These are phyloP conservation scores for Mystacides longicornis DNA, from an alignment of 2,888 invertebrate species.

Conservation along the genomic window DNA sequence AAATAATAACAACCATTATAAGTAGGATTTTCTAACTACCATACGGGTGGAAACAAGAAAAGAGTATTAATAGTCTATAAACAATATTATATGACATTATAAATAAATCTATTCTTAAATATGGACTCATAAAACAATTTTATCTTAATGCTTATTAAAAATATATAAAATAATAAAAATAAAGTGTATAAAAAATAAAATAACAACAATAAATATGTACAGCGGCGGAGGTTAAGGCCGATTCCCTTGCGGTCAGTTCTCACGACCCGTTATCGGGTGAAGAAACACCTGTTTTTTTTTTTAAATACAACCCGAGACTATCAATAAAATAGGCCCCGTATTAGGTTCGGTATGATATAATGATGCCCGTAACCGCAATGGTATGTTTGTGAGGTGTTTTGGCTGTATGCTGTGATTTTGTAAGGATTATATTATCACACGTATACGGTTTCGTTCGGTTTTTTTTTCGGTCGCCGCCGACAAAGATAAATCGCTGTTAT, in stretches of 20 bases:
- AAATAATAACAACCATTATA: neutral
- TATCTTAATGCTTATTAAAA: constrained; percentile 2
- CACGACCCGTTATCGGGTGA: constrained; percentile 1
- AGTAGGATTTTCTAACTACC: too few species aligned
- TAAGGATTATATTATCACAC: too few species aligned
- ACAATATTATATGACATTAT: neutral
- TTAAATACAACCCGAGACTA: neutral
- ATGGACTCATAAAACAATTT: neutral
- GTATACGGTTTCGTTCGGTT: too few species aligned
- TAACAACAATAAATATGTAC: neutral
- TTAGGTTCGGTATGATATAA: neutral
- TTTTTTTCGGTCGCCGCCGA: too few species aligned
- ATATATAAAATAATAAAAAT: constrained; percentile 1
- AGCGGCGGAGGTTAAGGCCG: constrained; percentile 1
- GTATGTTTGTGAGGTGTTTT: neutral
- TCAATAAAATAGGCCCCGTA: neutral
- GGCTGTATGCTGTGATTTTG: too few species aligned
- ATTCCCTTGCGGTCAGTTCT: constrained; percentile 1
- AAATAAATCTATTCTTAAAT: neutral
- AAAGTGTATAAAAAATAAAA: neutral
- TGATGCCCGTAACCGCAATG: neutral
- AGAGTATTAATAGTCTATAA: neutral
- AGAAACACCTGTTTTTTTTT: neutral
- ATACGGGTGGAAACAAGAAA: neutral
- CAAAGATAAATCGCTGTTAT: too few species aligned